phyloP scores from a whole-genome alignment of 35 echinoderm and acorn worm genomes.

The Strongylocentrotus purpuratus region DNA sequence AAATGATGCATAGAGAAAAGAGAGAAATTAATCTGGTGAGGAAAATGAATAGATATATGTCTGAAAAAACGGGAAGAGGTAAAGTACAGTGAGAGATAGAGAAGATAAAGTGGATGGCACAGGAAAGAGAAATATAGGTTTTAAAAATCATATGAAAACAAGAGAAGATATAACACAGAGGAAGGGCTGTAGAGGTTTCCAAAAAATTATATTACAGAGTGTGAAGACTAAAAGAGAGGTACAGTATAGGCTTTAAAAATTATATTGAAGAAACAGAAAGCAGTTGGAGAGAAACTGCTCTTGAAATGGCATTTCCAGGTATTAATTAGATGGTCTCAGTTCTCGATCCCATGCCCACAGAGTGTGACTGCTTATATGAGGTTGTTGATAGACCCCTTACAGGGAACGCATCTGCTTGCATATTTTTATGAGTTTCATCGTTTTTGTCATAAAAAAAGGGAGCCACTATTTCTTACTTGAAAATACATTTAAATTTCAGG shows the following conservation, averaged over 20 bases:
- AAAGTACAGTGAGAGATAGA: no score
- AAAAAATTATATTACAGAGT: no score
- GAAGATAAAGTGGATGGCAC: no score
- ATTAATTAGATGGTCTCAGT: background rate
- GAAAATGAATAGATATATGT: no score
- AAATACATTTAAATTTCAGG: background rate
- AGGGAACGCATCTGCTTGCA: background rate
- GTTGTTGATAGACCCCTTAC: background rate
- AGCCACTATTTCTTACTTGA: background rate
- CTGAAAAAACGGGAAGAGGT: no score
- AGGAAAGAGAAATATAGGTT: no score
- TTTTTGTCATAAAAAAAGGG: background rate
- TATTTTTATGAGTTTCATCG: background rate
- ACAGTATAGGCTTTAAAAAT: background rate
- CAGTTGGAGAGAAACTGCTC: background rate
- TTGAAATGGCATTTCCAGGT: background rate
- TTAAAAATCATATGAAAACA: no score
- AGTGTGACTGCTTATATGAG: background rate
- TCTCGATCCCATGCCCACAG: background rate
- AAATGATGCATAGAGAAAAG: no score
- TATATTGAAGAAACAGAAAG: background rate
- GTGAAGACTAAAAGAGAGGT: no score
- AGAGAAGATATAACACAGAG: no score
- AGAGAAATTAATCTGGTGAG: no score
- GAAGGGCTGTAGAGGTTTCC: no score